Conservation (phyloP, 2,888 invertebrate species). For the Dasysyrphus albostriatus region DNA sequence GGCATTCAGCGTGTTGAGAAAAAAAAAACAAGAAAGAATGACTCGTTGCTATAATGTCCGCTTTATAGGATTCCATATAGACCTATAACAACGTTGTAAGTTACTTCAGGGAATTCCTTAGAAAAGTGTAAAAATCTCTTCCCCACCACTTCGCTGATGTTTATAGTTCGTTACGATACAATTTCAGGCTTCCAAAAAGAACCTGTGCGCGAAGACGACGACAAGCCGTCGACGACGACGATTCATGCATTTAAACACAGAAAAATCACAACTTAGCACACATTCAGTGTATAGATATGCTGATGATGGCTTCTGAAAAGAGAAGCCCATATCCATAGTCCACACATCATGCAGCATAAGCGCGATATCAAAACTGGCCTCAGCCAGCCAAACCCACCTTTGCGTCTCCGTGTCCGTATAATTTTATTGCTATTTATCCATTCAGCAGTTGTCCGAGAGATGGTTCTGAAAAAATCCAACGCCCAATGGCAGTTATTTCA, state of each 20-base stretch:
- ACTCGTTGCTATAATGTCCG: constrained; percentile 70
- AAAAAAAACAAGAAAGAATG: not conserved
- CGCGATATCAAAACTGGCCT: constrained; percentile 64
- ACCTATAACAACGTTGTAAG: constrained; percentile 20
- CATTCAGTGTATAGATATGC: constrained; percentile 59
- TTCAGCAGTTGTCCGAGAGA: constrained; percentile 73
- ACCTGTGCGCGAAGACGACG: constrained; percentile 46
- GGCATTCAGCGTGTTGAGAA: constrained; percentile 52
- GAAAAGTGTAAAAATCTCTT: constrained; percentile 49
- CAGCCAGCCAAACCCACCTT: constrained; percentile 72
- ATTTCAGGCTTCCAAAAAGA: constrained; percentile 54
- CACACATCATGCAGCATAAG: constrained; percentile 53
- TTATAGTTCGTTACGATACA: not conserved
- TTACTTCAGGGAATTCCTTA: constrained; percentile 63
- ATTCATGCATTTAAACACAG: constrained; percentile 73
- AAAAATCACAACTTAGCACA: constrained; percentile 71
- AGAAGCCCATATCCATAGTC: constrained; percentile 56
- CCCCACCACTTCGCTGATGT: not conserved
- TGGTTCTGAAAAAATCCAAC: constrained; percentile 60
- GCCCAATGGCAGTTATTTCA: constrained; percentile 57
- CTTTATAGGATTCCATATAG: constrained; percentile 51
- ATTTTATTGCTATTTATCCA: constrained; percentile 76
- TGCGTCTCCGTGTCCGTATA: constrained; percentile 59
- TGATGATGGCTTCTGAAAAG: constrained; percentile 45
- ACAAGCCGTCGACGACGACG: constrained; percentile 64